Base-by-base conservation (phyloP, 2,797 vertebrate genomes). In the Xenentodon cancila region DNA sequence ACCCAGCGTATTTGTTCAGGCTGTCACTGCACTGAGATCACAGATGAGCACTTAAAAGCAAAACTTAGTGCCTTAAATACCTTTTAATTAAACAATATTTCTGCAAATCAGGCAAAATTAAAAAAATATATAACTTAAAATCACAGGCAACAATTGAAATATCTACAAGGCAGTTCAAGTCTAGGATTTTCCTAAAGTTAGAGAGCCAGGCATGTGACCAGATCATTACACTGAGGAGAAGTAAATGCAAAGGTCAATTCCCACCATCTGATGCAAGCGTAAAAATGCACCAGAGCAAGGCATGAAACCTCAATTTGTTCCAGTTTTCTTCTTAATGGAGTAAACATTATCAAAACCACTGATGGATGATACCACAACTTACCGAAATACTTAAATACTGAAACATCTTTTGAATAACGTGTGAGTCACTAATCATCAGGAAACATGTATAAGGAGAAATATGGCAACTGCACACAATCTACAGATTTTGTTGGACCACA, bases 1-100 rank as follows among this genome's bases (percentile, higher is more conserved):
- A 84, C 85, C 85, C 90, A 68, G 83, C 87, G 74, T 94, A 93
- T 94, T 94, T 94, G 92, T 93, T 92, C 92, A 92, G 84, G 87
- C 89, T 90, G 89, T 90, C 91, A 89, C 89, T 83, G 82, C 67
- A 65, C 77, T 73, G 86, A 86, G 83, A 88, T 88, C 80, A 90
- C 71, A 16, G 37, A 40, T 13, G 3, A 40, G 15, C 61, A 64
- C 56, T 63, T 53, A 59, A 64, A 76, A 75, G 76, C 47, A 59
- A 59, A 78, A 44, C 42, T 67, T 59, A 47, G 54, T 1, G 9
- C 32, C 50, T 21, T 57, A 64, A 82, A 81, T 75, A 62, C 65
- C 19, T 54, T 82, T 68, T 47, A 63, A 75, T 83, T 16, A 22
- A 64, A 59, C 48, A 46, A 60, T 22, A 50, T 63, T 44, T 64